Evolutionary conservation across 2,888 invertebrate genomes (phyloP).

Genomic region (Amblyjoppa proteus): DNA sequence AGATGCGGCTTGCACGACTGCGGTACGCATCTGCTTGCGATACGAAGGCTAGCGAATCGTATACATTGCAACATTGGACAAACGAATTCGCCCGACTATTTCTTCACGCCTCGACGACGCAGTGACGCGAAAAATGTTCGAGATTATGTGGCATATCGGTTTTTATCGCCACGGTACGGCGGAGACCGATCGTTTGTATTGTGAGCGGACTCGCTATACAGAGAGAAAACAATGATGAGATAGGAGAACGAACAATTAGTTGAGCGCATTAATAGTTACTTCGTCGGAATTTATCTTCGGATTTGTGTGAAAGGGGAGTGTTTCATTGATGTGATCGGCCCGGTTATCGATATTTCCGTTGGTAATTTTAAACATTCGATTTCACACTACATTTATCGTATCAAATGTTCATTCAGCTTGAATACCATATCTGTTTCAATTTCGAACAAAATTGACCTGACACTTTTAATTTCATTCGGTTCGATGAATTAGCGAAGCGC

Average conservation of each 20-base stretch:
- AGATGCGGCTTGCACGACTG: constrained; percentile 46
- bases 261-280: neutral
- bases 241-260: neutral
- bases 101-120: constrained; percentile 51
- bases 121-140: constrained; percentile 69
- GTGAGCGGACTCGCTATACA: neutral
- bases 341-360: neutral
- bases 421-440: neutral
- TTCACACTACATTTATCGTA: neutral
- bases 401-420: neutral
- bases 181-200: constrained; percentile 29
- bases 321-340: neutral
- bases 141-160: constrained; percentile 71
- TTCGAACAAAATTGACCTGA: neutral
- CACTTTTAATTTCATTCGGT: neutral
- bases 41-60: constrained; percentile 35
- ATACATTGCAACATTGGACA: constrained; percentile 32
- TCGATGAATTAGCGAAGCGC: neutral
- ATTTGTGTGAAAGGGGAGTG: too few species aligned
- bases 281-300: neutral
- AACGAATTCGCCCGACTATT: constrained; percentile 21
- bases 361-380: neutral
- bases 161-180: constrained; percentile 50
- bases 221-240: neutral
- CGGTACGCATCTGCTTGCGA: constrained; percentile 14